A percentile compares a stretch with the other conserved stretches of the same genome.
Conservation (phyloP, 1,140 invertebrate genomes). For the Trichomalopsis sarcophagae region DNA sequence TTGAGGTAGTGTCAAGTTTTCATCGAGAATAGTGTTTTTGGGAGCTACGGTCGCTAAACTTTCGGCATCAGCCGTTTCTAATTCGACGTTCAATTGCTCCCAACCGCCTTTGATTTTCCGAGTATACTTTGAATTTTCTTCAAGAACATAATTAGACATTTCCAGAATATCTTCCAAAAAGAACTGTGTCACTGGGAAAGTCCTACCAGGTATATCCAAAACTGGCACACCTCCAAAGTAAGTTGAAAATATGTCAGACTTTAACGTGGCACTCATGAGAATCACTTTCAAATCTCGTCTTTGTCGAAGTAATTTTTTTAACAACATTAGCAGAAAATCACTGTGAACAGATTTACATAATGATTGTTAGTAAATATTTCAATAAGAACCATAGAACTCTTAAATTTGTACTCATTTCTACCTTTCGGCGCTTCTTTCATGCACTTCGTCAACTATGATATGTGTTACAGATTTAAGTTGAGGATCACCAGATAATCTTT, state of each 20-base stretch:
- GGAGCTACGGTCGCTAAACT: slow-evolving; percentile 72
- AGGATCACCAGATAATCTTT: slow-evolving; percentile 86
- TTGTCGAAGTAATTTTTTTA: slow-evolving; percentile 82
- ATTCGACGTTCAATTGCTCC: slow-evolving; percentile 75
- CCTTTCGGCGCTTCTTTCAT: slow-evolving; percentile 82
- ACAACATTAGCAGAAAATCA: slow-evolving; percentile 87
- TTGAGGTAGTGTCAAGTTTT: slow-evolving; percentile 80
- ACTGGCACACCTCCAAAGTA: slow-evolving; percentile 85
- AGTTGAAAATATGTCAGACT: slow-evolving; percentile 85
- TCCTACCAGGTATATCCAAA: slow-evolving; percentile 85
- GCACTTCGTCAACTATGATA: slow-evolving; percentile 92
- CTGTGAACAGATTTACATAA: slow-evolving; percentile 69
- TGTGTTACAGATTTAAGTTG: slow-evolving; percentile 83
- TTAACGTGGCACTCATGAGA: slow-evolving; percentile 91
- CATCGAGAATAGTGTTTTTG: slow-evolving; percentile 80
- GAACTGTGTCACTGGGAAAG: slow-evolving; percentile 87
- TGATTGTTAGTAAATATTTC: slow-evolving; percentile 3
- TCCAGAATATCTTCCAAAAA: slow-evolving; percentile 88
- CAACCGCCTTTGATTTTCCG: slow-evolving; percentile 78
- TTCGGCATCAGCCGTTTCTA: slow-evolving; percentile 78
- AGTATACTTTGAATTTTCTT: slow-evolving; percentile 82
- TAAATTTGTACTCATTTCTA: slow-evolving; percentile 39
- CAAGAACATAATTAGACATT: slow-evolving; percentile 80
- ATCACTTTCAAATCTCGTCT: slow-evolving; percentile 87
- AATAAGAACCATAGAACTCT: background rate